A percentile compares a stretch with the other conserved stretches of the same genome.
These are phyloP conservation scores for Scaptodrosophila lebanonensis DNA, from an alignment of 1,140 invertebrate genomes.

Conservation along the genomic window DNA sequence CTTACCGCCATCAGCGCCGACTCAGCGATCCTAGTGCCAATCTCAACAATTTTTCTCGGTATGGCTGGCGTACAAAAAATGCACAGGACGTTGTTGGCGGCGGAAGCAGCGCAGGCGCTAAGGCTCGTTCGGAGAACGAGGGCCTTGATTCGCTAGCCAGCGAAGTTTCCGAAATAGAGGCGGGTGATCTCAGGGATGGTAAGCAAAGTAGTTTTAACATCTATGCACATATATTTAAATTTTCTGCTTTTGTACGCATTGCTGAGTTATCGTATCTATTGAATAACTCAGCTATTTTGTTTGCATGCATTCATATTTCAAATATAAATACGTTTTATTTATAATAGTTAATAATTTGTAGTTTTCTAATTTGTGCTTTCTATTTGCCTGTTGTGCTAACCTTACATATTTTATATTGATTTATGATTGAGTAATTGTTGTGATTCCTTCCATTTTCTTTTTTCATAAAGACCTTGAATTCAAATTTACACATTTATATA, in stretches of 20 bases:
- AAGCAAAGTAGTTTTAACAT: constrained; percentile 55
- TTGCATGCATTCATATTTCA: constrained; percentile 16
- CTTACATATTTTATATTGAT: constrained; percentile 32
- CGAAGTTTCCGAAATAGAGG: constrained; percentile 93
- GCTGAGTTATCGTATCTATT: neutral
- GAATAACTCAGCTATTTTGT: constrained; percentile 23
- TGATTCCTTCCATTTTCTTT: constrained; percentile 62
- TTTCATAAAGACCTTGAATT: constrained; percentile 50
- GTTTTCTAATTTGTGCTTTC: constrained; percentile 4
- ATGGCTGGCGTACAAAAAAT: constrained; percentile 86
- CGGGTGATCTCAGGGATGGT: constrained; percentile 95
- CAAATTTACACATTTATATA: constrained; percentile 49
- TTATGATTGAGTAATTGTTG: constrained; percentile 59
- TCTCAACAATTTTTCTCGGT: constrained; percentile 91
- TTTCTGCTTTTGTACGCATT: neutral
- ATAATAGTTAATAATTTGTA: neutral
- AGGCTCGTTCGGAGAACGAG: constrained; percentile 94
- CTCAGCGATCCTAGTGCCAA: constrained; percentile 96
- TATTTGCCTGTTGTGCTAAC: constrained; percentile 47
- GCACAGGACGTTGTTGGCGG: constrained; percentile 78
- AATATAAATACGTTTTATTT: constrained; percentile 9
- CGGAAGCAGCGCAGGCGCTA: constrained; percentile 77
- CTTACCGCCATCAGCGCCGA: constrained; percentile 88
- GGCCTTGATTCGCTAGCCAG: constrained; percentile 89
- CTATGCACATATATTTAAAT: too few species aligned